These are phyloP conservation scores for Eurytoma californica DNA, from an alignment of 2,888 invertebrate species.

Conservation along the genomic window DNA sequence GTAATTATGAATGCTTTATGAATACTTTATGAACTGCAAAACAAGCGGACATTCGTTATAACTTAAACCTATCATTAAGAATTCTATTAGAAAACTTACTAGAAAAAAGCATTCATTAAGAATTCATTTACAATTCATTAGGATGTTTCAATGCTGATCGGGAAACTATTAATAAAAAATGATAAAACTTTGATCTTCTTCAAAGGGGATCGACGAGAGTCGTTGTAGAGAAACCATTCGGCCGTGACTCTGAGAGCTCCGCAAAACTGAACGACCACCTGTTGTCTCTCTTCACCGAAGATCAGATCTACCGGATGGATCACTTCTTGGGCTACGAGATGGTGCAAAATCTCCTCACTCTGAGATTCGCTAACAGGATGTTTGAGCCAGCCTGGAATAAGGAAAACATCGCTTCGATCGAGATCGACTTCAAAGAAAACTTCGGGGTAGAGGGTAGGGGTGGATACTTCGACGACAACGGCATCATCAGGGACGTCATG, in stretches of 20 bases:
- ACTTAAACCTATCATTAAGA: no score
- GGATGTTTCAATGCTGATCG: no score
- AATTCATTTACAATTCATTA: no score
- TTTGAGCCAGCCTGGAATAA: conserved; percentile 37
- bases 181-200: neutral
- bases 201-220: conserved; percentile 45
- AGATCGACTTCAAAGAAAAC: conserved; percentile 47
- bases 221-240: conserved; percentile 52
- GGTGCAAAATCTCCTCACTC: conserved; percentile 43
- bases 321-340: conserved; percentile 53
- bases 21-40: no score
- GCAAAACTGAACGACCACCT: conserved; percentile 31
- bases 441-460: conserved; percentile 51
- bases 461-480: conserved; percentile 43
- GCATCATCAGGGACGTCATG: conserved; percentile 52
- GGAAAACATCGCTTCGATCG: conserved; percentile 39
- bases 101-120: no score
- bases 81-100: no score
- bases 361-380: conserved; percentile 48
- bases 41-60: no score
- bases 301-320: conserved; percentile 50
- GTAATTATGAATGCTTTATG: no score
- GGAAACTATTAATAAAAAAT: no score
- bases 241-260: conserved; percentile 35
- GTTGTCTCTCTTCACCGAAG: conserved; percentile 33